Percentiles rank a stretch among this genome's conserved stretches.
phyloP scores from a whole-genome alignment of 2,797 vertebrate genomes.

The Huso huso region DNA sequence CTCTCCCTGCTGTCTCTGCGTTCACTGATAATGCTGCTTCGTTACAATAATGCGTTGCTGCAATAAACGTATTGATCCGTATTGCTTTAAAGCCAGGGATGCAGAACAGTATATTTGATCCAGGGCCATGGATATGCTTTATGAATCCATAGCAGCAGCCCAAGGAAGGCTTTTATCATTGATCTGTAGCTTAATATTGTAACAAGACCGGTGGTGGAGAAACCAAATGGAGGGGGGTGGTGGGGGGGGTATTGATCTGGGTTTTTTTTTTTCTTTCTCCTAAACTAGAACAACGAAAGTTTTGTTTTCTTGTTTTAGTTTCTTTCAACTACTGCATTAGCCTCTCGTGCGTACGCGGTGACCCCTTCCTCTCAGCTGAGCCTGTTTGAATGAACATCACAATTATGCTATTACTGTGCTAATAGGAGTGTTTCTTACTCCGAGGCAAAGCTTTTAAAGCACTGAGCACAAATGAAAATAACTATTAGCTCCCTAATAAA shows the following conservation, averaged over 20 bases:
- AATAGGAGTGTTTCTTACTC: conserved; percentile 17
- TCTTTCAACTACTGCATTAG: background rate
- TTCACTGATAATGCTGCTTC: conserved; percentile 23
- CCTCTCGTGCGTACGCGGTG: background rate
- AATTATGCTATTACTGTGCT: conserved; percentile 6
- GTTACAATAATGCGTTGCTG: conserved; percentile 27
- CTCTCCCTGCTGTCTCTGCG: background rate
- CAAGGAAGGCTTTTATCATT: no score
- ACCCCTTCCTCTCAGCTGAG: background rate
- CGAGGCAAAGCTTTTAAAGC: conserved; percentile 11
- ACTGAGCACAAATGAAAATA: conserved; percentile 9
- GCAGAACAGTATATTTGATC: conserved; percentile 39
- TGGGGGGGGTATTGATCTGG: conserved; percentile 2
- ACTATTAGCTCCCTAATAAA: conserved; percentile 20
- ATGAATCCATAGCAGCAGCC: conserved; percentile 9
- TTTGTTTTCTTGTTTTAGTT: background rate
- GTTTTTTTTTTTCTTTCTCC: background rate
- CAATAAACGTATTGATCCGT: conserved; percentile 55
- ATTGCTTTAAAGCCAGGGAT: conserved; percentile 38
- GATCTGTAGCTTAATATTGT: no score
- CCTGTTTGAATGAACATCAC: background rate
- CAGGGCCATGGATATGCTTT: conserved; percentile 25
- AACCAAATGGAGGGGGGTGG: no score
- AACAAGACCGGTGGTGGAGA: no score
- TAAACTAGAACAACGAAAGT: no score